Conservation (phyloP, 2,113 vertebrate species). For the Malaclemys terrapin region DNA sequence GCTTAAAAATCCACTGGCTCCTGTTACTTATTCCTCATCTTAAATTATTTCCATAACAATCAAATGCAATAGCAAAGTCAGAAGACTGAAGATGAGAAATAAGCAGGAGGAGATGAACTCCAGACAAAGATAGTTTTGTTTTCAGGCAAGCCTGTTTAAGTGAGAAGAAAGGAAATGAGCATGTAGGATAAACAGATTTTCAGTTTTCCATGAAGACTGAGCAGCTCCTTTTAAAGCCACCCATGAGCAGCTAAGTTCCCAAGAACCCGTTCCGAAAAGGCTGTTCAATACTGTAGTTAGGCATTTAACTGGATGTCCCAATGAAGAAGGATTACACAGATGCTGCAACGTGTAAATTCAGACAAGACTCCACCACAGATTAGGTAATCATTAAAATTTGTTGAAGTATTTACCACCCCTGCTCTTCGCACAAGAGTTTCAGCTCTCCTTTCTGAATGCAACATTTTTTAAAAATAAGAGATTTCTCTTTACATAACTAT, state of each 20-base stretch:
- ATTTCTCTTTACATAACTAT: constrained; percentile 58
- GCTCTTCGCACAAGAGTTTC: constrained; percentile 59
- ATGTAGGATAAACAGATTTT: neutral
- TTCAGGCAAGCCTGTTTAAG: constrained; percentile 29
- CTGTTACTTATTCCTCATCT: constrained; percentile 26
- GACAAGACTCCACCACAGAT: neutral
- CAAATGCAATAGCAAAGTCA: neutral
- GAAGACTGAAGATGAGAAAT: neutral
- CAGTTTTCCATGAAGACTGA: constrained; percentile 46
- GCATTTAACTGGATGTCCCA: neutral
- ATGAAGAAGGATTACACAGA: neutral
- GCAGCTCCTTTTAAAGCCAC: constrained; percentile 38
- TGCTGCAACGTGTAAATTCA: constrained; percentile 13
- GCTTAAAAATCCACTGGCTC: constrained; percentile 7
- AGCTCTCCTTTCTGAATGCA: constrained; percentile 48
- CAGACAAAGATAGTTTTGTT: constrained; percentile 36
- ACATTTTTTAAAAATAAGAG: constrained; percentile 65
- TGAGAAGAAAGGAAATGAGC: neutral
- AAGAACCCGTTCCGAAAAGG: neutral
- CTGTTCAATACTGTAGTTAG: constrained; percentile 23
- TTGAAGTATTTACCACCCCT: constrained; percentile 26
- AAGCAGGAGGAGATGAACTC: constrained; percentile 13
- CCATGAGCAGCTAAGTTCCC: constrained; percentile 13
- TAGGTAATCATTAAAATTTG: neutral
- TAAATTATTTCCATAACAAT: neutral